Conservation (phyloP, 2,113 vertebrate genomes). For the Spermophilus dauricus region DNA sequence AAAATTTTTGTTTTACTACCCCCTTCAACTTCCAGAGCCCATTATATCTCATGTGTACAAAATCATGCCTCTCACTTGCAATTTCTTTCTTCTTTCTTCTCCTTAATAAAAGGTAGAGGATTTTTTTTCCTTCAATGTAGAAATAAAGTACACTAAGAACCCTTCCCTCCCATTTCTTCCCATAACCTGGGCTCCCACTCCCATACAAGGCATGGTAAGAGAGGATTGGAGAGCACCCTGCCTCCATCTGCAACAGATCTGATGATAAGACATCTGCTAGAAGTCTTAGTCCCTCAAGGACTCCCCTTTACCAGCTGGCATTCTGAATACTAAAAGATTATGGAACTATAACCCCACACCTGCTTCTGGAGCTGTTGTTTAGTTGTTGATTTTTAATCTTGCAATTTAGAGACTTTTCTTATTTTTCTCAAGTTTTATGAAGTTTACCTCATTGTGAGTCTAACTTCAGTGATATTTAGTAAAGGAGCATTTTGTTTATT, state of each 20-base stretch:
- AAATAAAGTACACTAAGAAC: background rate
- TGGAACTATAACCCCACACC: background rate
- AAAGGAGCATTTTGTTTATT: background rate
- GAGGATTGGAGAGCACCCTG: background rate
- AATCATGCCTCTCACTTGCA: background rate
- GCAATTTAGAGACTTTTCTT: background rate
- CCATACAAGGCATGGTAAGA: fast-evolving
- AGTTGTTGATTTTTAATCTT: background rate
- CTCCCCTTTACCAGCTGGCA: background rate
- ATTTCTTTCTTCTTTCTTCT: slow-evolving; percentile 38
- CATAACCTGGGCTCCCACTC: background rate
- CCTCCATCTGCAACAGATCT: background rate
- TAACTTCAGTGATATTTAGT: slow-evolving; percentile 11
- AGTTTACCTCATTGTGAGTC: background rate
- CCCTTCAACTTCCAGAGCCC: slow-evolving; percentile 11
- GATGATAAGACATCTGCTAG: background rate
- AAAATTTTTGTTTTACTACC: background rate
- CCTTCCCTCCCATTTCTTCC: background rate
- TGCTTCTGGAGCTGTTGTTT: slow-evolving; percentile 33
- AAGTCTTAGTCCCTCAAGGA: background rate
- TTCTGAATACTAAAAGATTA: background rate
- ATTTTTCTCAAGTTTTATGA: slow-evolving; percentile 37
- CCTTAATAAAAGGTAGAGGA: background rate
- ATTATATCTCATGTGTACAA: background rate
- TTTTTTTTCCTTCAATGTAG: background rate